These are phyloP conservation scores for Catocala fraxini DNA, from an alignment of 2,888 invertebrate species.

Conservation along the genomic window DNA sequence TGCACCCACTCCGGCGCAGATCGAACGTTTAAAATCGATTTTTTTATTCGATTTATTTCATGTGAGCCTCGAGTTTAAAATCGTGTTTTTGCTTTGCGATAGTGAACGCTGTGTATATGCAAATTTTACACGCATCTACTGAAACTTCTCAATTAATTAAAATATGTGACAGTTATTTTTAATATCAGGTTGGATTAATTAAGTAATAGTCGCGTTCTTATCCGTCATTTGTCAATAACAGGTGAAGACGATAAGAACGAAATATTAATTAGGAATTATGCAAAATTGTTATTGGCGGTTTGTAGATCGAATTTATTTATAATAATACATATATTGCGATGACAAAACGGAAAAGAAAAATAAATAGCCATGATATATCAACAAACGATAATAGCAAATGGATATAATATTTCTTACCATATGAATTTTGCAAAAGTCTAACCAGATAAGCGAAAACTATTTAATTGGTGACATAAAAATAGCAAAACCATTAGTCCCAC, in stretches of 20 bases:
- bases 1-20: conserved; percentile 82
- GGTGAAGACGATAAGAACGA: not conserved
- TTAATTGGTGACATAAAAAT: conserved; percentile 79
- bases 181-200: conserved; percentile 39
- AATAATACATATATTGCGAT: no score
- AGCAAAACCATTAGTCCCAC: conserved; percentile 72
- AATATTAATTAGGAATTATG: not conserved
- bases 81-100: conserved; percentile 80
- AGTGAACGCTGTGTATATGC: conserved; percentile 83
- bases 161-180: conserved; percentile 52
- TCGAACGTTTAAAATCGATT: conserved; percentile 87
- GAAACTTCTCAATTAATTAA: conserved; percentile 86
- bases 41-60: conserved; percentile 84
- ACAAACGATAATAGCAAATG: no score
- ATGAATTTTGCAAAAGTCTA: not conserved
- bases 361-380: no score
- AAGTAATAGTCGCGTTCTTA: conserved; percentile 25
- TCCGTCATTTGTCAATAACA: conserved; percentile 28
- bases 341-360: no score
- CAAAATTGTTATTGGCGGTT: not conserved
- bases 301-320: no score
- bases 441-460: conserved; percentile 50
- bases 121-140: conserved; percentile 85
- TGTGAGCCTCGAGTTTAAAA: conserved; percentile 76
- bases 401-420: no score